Evolutionary conservation across 2,797 vertebrate genomes (phyloP), one percentile per base, ranked within the genome.

Genomic region (Cossypha caffra): DNA sequence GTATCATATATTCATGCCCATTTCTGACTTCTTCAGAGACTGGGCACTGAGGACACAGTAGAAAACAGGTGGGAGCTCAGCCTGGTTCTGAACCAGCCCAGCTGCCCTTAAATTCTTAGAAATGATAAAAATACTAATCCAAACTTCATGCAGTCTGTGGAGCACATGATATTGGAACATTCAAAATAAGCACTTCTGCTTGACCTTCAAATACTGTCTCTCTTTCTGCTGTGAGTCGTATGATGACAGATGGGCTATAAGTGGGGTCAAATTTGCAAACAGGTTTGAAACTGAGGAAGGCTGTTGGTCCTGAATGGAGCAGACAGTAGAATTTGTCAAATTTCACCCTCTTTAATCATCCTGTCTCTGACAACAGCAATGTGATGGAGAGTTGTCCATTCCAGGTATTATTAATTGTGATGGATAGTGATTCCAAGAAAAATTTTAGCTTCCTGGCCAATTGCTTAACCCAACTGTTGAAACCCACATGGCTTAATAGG

Each of bases 371-470:
- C 42, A 86, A 43, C 37, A 74, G 42, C 54, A 63, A 19, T 66
- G 16, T 66, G 51, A 88, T 37, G 28, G 64, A 90, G 67, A 94
- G 51, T 78, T 95, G 62, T 64, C 47, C 7, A 51, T 84, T 69
- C 9, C 29, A 55, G 47, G 18, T 76, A 45, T 62, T 95, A 78
- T 28, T 86, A 80, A 75, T 90, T 88, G 47, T 58, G 78, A 85
- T 97, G 67, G 88, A 95, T 92, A 94, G 42, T 29, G 77, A 96
- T 94, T 95, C 69, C 85, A 97, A 95, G 75, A 91, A 82, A 94
- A 91, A 78, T 59, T 96, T 95, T 95, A 62, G 59, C 85, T 96
- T 96, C 79, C 75, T 67, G 67, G 52, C 55, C 58, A 62, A 91
- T 72, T 88, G 61, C 61, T 96, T 92, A 83, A 95, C 54, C 93